Evolutionary conservation across 2,113 vertebrate genomes (phyloP).

Genomic region (Hippocampus mohnikei): DNA sequence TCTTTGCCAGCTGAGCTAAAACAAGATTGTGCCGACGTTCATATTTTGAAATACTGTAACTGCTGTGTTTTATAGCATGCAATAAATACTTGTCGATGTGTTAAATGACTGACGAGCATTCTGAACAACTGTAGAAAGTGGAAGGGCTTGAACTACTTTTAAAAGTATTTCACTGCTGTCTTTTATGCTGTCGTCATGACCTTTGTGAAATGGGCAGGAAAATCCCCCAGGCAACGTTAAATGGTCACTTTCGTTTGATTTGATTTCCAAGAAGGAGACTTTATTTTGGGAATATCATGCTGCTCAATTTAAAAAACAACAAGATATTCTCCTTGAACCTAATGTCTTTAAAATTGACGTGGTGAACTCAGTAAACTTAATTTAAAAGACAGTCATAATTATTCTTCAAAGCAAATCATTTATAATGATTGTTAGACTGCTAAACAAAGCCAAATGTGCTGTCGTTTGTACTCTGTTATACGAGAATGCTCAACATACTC

Average conservation of each 20-base stretch:
- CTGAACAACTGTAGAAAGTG: neutral
- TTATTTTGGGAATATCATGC: neutral
- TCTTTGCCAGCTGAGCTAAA: too few relatives aligned
- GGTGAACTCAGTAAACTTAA: neutral
- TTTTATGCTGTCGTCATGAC: slow-evolving; percentile 1
- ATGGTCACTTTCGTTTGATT: slow-evolving; percentile 6
- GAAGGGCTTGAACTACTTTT: neutral
- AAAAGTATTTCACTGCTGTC: neutral
- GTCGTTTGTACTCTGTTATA: neutral
- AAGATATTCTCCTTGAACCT: neutral
- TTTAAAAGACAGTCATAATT: neutral
- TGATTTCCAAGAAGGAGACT: neutral
- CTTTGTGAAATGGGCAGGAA: slow-evolving; percentile 3
- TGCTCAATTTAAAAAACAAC: neutral
- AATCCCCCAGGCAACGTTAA: neutral
- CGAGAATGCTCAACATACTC: neutral
- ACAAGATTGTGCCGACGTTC: too few relatives aligned
- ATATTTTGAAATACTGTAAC: too few relatives aligned
- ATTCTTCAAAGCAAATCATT: neutral
- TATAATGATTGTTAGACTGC: neutral
- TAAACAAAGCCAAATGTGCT: neutral
- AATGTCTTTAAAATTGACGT: neutral
- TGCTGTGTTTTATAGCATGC: neutral
- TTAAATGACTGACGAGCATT: neutral
- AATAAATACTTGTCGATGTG: neutral